Evolutionary conservation across 2,797 vertebrate species (phyloP), one percentile per base, ranked within the genome.

Genomic region (Sphenodon punctatus): DNA sequence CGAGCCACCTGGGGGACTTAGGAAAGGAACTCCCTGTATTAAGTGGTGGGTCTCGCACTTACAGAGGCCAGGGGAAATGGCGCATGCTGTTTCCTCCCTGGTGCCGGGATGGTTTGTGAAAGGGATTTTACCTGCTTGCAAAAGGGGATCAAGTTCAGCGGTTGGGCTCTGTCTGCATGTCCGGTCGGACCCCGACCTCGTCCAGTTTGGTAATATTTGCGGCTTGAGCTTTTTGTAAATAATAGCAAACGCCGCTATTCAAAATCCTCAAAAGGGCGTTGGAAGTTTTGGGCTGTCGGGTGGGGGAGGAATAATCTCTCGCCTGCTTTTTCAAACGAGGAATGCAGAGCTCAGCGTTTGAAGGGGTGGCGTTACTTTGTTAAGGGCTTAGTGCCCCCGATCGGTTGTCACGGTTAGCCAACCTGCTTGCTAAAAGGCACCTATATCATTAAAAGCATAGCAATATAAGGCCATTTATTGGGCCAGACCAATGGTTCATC

Each of bases 141-240:
- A n/a, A 73, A 10, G 55, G 67, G 69, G 25, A 48, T 8, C 36
- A 87, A 84, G 75, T 82, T 75, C 72, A 64, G n/a, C 2, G 19
- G 73, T 42, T 25, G 4, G 10, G 59, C 10, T 56, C 8, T 23
- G 1, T 0, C 32, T 4, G 1, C 19, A 4, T 5, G 5, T 48
- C 14, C 30, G 75, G 36, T 43, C 2, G 77, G 14, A 19, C 38
- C 39, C 30, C 0, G 0, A 10, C 19, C 53, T 8, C 2, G 14
- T 30, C 9, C 48, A 45, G 30, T 34, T 10, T 0, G 5, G 25
- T 36, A 34, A 0, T 16, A 17, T 25, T 55, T 11, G 42, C 12
- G 1, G 0, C n/a, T 22, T 32, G 58, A 27, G n/a, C 3, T 71
- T 48, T 12, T 20, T 60, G 13, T 5, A 30, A 58, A 25, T 2